These are phyloP conservation scores for Epsilonema sp. DNA, from an alignment of 2,888 invertebrate species.

Conservation along the genomic window DNA sequence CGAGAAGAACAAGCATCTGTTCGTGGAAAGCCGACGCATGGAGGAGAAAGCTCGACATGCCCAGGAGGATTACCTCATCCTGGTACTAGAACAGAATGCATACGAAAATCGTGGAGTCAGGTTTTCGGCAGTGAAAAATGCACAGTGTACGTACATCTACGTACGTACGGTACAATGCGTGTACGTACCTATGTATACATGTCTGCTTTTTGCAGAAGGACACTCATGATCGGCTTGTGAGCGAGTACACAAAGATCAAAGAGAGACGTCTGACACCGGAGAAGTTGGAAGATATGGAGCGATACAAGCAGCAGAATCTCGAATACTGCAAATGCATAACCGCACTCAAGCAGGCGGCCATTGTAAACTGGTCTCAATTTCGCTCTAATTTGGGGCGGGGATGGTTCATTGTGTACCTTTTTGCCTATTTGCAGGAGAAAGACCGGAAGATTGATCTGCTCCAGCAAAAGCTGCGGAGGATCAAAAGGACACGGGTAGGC, in stretches of 20 bases:
- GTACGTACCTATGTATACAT: too few species aligned
- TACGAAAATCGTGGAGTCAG: too few species aligned
- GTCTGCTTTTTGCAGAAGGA: constrained; percentile 16
- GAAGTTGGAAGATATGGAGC: constrained; percentile 22
- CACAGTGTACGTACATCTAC: too few species aligned
- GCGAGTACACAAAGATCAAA: constrained; percentile 18
- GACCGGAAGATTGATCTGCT: constrained; percentile 21
- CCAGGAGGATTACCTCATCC: constrained; percentile 20
- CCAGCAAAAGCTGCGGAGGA: constrained; percentile 20
- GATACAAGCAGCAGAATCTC: constrained; percentile 18
- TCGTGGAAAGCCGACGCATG: constrained; percentile 14
- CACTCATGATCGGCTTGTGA: constrained; percentile 19
- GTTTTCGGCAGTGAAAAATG: too few species aligned
- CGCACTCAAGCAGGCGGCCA: constrained; percentile 18
- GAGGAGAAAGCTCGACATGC: constrained; percentile 19
- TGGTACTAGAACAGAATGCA: too few species aligned
- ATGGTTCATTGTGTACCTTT: too few species aligned
- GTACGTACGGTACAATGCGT: too few species aligned
- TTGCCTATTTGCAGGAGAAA: constrained; percentile 16
- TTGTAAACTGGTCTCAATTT: constrained; percentile 10
- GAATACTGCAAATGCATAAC: constrained; percentile 27
- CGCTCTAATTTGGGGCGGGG: background rate
- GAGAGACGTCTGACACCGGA: constrained; percentile 24
- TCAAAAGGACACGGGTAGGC: too few species aligned
- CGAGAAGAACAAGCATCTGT: constrained; percentile 19